Evolutionary conservation across 2,797 vertebrate species (phyloP), one percentile per base, ranked within the genome.

Genomic region (Varecia variegata): DNA sequence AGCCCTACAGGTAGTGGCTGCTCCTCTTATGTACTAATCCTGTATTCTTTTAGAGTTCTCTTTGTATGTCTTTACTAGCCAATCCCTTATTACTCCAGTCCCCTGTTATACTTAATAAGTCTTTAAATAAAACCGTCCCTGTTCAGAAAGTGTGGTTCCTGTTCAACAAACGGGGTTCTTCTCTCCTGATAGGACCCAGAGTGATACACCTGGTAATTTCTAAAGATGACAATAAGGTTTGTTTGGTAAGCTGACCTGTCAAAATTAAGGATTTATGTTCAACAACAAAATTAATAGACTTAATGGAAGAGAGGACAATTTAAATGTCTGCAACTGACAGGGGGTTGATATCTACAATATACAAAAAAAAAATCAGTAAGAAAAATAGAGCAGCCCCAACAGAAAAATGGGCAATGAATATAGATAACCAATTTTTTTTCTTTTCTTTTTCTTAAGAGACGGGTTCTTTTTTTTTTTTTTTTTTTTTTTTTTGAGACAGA

Each of bases 191-290:
- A 50, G 35, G 43, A 82, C 25, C 40, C 27, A 60, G 43, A 84
- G 71, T 65, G 30, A 58, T 58, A 91, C 2, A 88, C 32, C 14
- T 73, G n/a, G 30, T 88, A 79, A 71, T 95, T 84, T 95, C 47
- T 79, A 65, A 88, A 91, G n/a, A 68, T 74, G 25, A 71, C n/a
- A 43, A 2, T 56, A 83, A 93, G 3, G 1, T 83, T 83, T 40
- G 45, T 88, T 91, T 96, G 56, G 52, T 80, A 47, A 93, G 56
- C 4, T 74, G 9, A 58, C 50, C 35, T 84, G 71, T 91, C 79
- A 74, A 90, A 97, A 92, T 97, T 77, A 52, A 95, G 45, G 35
- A 93, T 77, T 93, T 93, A 56, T 54, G 60, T 96, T 90, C 27
- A 71, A 56, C 54, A 40, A 88, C 47, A 88, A 87, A 91, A 45